Base-by-base conservation (phyloP, 2,888 invertebrate species). In the Orthosia incerta region DNA sequence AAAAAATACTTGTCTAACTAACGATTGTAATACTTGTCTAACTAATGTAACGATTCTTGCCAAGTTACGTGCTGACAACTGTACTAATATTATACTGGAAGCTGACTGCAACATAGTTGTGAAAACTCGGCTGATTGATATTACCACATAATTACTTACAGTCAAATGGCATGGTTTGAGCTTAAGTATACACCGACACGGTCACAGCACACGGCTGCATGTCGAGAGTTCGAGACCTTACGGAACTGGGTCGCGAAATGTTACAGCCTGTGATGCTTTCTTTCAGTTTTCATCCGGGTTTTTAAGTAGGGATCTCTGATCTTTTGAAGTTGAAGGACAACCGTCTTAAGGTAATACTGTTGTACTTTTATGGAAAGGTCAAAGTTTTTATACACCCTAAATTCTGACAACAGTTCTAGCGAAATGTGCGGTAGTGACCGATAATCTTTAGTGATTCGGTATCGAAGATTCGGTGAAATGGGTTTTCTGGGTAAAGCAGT, bases 161-260 rank as follows among this genome's bases (percentile, higher is more conserved):
- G 79, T 79, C 9, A 56, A 71, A 68, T 60, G 23, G 48, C 45
- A 63, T n/a, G 26, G 53, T 51, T 56, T 50, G 53, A 57, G 23
- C 18, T 0, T 60, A 15, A 23, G 51, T 53, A 51, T 70, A 31
- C 51, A 45, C 20, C 50, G 63, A 71, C 39, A 62, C 62, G 59
- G 84, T 70, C 77, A 69, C 16, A 70, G 63, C 31, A 20, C 51
- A 79, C 51, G 26, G 18, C 23, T 23, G 51, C 61, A 71, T 67
- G 48, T 70, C 45, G 62, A 53, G n/a, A 59, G 46, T 13, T 70
- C 45, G 62, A 53, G n/a, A 59, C 50, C 16, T 26, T 16, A 23
- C 11, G n/a, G 53, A 83, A 84, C 70, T 82, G 53, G 83, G 82
- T 78, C 85, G 69, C 56, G 39, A 62, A 72, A 66, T 59, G 46